Percentiles rank a stretch among this genome's conserved stretches.
phyloP scores from a whole-genome alignment of 2,888 invertebrate genomes.

The Trilocha varians region DNA sequence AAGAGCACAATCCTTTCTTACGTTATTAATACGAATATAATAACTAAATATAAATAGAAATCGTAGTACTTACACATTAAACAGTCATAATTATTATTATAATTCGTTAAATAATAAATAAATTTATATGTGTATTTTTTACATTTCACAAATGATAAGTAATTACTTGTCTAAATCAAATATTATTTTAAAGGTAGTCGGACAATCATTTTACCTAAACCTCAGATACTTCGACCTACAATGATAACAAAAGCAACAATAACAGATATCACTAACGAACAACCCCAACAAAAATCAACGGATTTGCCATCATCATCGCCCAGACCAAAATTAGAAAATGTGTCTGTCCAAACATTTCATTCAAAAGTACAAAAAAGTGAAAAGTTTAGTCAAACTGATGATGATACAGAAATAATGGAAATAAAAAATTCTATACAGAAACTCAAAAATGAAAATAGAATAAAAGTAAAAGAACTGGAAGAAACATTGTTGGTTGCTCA shows the following conservation, averaged over 20 bases:
- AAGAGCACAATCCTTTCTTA: conserved; percentile 11
- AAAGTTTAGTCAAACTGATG: conserved; percentile 40
- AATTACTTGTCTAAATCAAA: too few relatives aligned
- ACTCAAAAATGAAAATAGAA: conserved; percentile 27
- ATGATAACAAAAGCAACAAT: conserved; percentile 11
- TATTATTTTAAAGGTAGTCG: conserved; percentile 39
- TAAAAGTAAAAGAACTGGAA: conserved; percentile 39
- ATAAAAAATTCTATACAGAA: conserved; percentile 23
- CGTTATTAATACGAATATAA: neutral
- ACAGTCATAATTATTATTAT: too few relatives aligned
- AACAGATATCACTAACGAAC: conserved; percentile 8
- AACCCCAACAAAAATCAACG: neutral
- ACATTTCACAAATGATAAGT: neutral
- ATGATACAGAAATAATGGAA: conserved; percentile 21
- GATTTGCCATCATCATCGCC: neutral
- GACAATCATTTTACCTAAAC: conserved; percentile 46
- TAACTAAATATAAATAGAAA: neutral
- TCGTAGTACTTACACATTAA: too few relatives aligned
- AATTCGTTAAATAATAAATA: too few relatives aligned
- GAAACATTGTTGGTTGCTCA: conserved; percentile 43
- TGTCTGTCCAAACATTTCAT: conserved; percentile 36
- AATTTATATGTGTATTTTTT: too few relatives aligned
- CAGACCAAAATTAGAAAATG: conserved; percentile 16
- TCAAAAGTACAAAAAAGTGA: conserved; percentile 15
- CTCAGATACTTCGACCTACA: conserved; percentile 29